Evolutionary conservation across 2,113 vertebrate species (phyloP).

Genomic region (Phylloscopus whistleri): DNA sequence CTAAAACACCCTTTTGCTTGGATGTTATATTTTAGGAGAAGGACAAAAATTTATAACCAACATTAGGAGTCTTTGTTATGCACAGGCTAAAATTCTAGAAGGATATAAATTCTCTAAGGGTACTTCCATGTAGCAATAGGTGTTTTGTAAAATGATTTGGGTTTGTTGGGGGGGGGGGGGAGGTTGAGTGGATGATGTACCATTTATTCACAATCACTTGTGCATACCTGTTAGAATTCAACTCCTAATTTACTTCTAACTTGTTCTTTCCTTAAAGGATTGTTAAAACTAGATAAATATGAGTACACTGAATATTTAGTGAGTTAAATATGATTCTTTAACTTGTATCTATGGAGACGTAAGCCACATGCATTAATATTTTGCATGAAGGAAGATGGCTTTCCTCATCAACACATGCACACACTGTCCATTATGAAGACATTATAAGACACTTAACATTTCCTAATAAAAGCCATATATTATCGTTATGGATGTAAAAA

Average conservation of each 20-base stretch:
- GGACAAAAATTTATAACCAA: not conserved
- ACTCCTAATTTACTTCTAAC: not conserved
- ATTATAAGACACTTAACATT: slow-evolving; percentile 45
- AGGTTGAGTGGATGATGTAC: not conserved
- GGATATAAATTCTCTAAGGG: not conserved
- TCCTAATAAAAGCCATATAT: slow-evolving; percentile 41
- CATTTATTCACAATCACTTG: not conserved
- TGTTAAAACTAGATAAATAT: not conserved
- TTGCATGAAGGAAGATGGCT: slow-evolving; percentile 35
- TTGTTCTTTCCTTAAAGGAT: not conserved
- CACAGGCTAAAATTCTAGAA: not conserved
- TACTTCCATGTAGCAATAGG: not conserved
- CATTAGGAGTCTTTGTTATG: not conserved
- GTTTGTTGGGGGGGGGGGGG: not conserved
- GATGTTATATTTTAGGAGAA: not conserved
- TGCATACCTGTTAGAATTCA: not conserved
- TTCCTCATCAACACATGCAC: slow-evolving; percentile 41
- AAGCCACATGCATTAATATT: slow-evolving; percentile 40
- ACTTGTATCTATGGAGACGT: slow-evolving; percentile 37
- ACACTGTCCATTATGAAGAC: slow-evolving; percentile 47
- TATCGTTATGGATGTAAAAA: slow-evolving; percentile 36
- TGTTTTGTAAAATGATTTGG: not conserved
- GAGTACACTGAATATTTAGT: not conserved
- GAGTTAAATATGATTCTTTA: slow-evolving; percentile 31
- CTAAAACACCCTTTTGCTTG: not conserved